Conservation (phyloP, 2,888 invertebrate genomes). For the Seira musarum region DNA sequence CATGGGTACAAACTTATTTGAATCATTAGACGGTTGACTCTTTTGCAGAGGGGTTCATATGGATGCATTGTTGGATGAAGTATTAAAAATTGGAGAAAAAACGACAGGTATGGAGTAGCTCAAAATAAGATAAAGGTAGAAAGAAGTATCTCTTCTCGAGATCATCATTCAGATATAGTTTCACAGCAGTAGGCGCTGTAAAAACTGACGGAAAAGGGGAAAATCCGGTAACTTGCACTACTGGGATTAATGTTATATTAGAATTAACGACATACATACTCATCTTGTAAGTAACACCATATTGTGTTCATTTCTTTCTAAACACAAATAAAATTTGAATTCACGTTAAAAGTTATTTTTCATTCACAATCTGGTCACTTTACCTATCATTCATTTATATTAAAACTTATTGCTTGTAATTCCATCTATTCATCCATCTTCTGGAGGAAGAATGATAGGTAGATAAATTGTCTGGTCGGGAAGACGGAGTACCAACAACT, state of each 20-base stretch:
- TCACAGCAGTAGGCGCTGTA: conserved; percentile 57
- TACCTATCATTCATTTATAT: conserved; percentile 39
- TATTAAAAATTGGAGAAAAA: not conserved
- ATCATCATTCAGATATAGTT: conserved; percentile 45
- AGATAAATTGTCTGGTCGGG: conserved; percentile 17
- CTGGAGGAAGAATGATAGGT: conserved; percentile 17
- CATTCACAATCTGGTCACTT: conserved; percentile 15
- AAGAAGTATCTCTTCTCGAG: conserved; percentile 22
- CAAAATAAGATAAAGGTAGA: not conserved
- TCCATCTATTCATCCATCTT: conserved; percentile 33
- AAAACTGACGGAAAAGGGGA: conserved; percentile 45
- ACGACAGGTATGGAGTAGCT: conserved; percentile 40
- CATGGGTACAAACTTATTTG: not conserved
- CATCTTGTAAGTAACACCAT: conserved; percentile 16
- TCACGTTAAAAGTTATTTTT: not conserved
- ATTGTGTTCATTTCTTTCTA: not conserved
- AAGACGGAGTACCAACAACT: not conserved
- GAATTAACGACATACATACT: not conserved
- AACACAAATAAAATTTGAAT: not conserved
- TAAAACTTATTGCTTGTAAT: conserved; percentile 39
- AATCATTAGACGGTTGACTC: not conserved
- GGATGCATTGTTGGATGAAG: not conserved
- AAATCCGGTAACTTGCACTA: conserved; percentile 59
- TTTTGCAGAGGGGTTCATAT: conserved; percentile 5
- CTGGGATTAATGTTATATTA: conserved; percentile 19